phyloP scores from a whole-genome alignment of 2,113 vertebrate species.

The Heptranchias perlo region DNA sequence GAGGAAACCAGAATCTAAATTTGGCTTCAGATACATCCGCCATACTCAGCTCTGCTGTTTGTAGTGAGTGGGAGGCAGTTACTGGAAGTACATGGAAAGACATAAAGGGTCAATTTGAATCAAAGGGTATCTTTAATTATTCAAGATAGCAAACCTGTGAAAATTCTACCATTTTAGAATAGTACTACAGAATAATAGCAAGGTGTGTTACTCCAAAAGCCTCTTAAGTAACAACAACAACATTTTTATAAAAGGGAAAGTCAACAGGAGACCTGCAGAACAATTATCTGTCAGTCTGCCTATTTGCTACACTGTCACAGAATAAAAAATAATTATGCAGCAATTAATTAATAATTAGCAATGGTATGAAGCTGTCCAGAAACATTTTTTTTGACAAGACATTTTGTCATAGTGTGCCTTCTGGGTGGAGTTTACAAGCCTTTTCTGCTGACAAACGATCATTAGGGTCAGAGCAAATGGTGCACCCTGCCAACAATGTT shows the following conservation, averaged over 20 bases:
- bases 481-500: constrained; percentile 49
- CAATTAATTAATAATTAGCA: constrained; percentile 22
- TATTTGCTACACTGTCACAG: not conserved
- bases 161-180: not conserved
- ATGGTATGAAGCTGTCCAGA: not conserved
- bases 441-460: not conserved
- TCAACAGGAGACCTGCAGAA: not conserved
- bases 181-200: not conserved
- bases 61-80: not conserved
- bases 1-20: not conserved
- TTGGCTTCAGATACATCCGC: not conserved
- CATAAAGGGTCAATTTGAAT: not conserved
- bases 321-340: not conserved
- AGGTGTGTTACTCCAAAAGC: not conserved
- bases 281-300: constrained; percentile 1
- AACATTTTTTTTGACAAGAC: not conserved
- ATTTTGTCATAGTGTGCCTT: not conserved
- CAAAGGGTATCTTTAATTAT: not conserved
- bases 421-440: not conserved
- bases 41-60: not conserved
- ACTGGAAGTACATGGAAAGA: not conserved
- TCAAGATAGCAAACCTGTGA: not conserved
- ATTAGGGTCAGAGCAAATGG: constrained; percentile 17
- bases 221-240: not conserved
- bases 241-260: not conserved